Conservation (phyloP, 2,113 vertebrate genomes). For the Colinus virginianus region DNA sequence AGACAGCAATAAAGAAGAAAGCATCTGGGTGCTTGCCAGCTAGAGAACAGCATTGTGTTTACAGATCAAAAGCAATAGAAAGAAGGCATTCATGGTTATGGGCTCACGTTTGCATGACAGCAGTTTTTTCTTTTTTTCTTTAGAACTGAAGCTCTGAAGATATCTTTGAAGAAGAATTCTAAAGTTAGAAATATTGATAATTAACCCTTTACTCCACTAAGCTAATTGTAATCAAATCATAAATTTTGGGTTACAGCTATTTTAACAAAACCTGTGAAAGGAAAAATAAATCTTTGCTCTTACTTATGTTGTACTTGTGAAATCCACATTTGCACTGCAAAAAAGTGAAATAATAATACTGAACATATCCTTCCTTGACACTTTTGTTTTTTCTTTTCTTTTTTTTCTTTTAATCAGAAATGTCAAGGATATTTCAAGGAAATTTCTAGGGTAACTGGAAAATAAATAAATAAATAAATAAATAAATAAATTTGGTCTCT, state of each 20-base stretch:
- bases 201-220: neutral
- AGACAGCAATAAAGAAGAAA: slow-evolving; percentile 68
- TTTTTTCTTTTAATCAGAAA: neutral
- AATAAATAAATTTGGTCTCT: too few relatives aligned
- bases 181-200: neutral
- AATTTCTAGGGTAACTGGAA: neutral
- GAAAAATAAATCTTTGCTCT: neutral
- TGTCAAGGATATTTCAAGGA: neutral
- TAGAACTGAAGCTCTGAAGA: slow-evolving; percentile 8
- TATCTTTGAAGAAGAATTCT: slow-evolving; percentile 40
- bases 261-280: neutral
- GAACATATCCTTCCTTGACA: neutral
- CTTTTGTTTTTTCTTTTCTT: neutral
- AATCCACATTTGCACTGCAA: neutral
- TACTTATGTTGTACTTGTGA: neutral
- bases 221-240: neutral
- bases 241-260: neutral
- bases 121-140: neutral
- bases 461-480: neutral
- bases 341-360: neutral
- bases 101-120: slow-evolving; percentile 16
- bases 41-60: slow-evolving; percentile 56
- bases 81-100: slow-evolving; percentile 42
- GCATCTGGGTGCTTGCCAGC: slow-evolving; percentile 57
- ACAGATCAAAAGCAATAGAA: slow-evolving; percentile 55